phyloP scores from a whole-genome alignment of 2,113 vertebrate genomes.

The Epinephelus lanceolatus region DNA sequence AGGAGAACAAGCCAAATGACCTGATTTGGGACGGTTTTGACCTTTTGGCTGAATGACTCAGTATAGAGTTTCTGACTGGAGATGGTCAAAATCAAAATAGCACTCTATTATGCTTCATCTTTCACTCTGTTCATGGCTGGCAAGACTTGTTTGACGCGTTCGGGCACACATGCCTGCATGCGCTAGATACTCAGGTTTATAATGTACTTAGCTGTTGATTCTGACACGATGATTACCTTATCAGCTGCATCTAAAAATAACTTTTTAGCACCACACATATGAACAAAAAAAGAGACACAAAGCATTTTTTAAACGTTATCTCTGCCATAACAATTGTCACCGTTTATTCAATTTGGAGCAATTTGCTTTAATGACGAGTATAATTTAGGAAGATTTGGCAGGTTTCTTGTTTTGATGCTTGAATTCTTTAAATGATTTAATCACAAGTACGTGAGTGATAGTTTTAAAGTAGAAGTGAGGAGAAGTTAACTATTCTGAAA shows the following conservation, averaged over 20 bases:
- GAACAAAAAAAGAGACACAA: not conserved
- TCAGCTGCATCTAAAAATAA: not conserved
- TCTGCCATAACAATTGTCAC: not conserved
- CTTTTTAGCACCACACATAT: not conserved
- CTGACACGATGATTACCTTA: not conserved
- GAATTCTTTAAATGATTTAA: not conserved
- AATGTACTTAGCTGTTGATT: not conserved
- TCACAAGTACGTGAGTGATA: not conserved
- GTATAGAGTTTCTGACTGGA: constrained; percentile 33
- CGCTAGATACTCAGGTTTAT: not conserved
- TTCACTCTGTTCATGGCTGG: not conserved
- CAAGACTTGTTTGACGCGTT: not conserved
- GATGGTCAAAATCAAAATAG: constrained; percentile 23
- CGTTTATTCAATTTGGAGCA: constrained; percentile 2
- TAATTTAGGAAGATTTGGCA: constrained; percentile 7
- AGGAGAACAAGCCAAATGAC: constrained; percentile 47
- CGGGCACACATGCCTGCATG: not conserved
- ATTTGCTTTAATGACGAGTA: not conserved
- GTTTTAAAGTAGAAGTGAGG: not conserved
- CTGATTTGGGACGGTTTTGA: constrained; percentile 59
- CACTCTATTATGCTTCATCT: constrained; percentile 27
- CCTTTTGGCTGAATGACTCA: constrained; percentile 55
- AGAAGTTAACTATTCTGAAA: too few relatives aligned
- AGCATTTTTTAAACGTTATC: not conserved
- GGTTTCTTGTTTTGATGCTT: not conserved